These are phyloP conservation scores for Drosophila paucipuncta DNA, from an alignment of 2,888 invertebrate genomes.

Conservation along the genomic window DNA sequence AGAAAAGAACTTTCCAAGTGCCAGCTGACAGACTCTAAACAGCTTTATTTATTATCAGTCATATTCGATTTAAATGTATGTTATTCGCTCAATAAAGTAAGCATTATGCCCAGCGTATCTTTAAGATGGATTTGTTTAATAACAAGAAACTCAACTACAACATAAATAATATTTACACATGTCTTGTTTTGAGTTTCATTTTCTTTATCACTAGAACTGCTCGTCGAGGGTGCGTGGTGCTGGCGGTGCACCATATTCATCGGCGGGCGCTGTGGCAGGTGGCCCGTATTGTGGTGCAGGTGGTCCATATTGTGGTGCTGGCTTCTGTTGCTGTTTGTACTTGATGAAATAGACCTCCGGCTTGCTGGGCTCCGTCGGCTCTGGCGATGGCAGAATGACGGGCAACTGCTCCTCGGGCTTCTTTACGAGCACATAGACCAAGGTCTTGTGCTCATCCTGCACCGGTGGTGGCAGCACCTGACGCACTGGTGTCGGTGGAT, in stretches of 20 bases:
- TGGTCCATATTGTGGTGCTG: constrained; percentile 81
- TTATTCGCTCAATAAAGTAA: background rate
- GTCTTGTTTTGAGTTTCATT: background rate
- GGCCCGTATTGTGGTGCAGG: constrained; percentile 82
- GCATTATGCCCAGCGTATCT: background rate
- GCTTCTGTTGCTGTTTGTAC: constrained; percentile 86
- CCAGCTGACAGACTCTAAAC: background rate
- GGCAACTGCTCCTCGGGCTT: constrained; percentile 94
- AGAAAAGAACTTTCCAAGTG: background rate
- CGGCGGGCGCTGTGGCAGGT: constrained; percentile 80
- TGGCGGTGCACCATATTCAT: constrained; percentile 79
- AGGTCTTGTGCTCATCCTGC: constrained; percentile 95
- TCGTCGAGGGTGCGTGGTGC: constrained; percentile 78
- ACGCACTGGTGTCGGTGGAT: constrained; percentile 86
- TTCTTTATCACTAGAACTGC: constrained; percentile 71
- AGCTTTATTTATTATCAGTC: background rate
- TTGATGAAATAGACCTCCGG: constrained; percentile 96
- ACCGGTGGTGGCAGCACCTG: constrained; percentile 88
- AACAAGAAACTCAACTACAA: constrained; percentile 20
- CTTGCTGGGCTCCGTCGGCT: constrained; percentile 94
- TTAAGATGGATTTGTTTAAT: constrained; percentile 35
- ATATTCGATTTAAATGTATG: background rate
- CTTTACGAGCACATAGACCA: constrained; percentile 95
- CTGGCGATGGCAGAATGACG: constrained; percentile 91
- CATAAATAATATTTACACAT: constrained; percentile 77